Evolutionary conservation across 1,140 invertebrate species (phyloP), one percentile per base, ranked within the genome.

Genomic region (Brachionus manjavacas): DNA sequence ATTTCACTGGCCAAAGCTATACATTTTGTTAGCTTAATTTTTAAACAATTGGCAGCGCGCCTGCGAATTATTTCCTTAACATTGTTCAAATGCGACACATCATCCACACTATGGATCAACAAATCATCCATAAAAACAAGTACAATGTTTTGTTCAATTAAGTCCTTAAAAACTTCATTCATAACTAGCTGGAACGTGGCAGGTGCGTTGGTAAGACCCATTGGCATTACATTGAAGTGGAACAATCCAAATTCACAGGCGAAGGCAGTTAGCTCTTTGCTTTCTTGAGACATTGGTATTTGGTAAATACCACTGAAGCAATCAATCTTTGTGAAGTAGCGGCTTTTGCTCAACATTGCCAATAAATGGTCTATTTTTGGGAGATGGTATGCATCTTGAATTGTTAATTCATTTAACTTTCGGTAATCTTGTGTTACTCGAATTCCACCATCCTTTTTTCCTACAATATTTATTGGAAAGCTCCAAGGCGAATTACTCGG

Each of bases 141-240:
- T n/a, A n/a, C n/a, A n/a, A n/a, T n/a, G n/a, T n/a, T n/a, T n/a
- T n/a, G n/a, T n/a, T n/a, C n/a, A n/a, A n/a, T n/a, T n/a, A 80
- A 43, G 20, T 49, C 78, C 0, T 14, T 49, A 6, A 80, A 39
- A 3, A 87, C 68, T 60, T 84, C 64, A 52, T 88, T 86, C 60
- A 89, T 86, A 11, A 88, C 83, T 28, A 88, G n/a, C 80, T 88
- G 87, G 83, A 89, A 88, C 28, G 28, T 0, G 88, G 89, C 2
- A n/a, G 86, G 87, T 3, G 89, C 87, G 23, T 89, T 88, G 25
- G 84, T 85, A 1, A 91, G 84, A 0, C 89, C 90, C 85, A 90
- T 90, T 0, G 89, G 88, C 88, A 91, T 88, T 0, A 86, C 78
- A 9, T 55, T 86, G 64, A 86, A 88, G 72, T 86, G 85, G 76